phyloP scores from a whole-genome alignment of 2,888 invertebrate species.

The Podabrus alpinus region DNA sequence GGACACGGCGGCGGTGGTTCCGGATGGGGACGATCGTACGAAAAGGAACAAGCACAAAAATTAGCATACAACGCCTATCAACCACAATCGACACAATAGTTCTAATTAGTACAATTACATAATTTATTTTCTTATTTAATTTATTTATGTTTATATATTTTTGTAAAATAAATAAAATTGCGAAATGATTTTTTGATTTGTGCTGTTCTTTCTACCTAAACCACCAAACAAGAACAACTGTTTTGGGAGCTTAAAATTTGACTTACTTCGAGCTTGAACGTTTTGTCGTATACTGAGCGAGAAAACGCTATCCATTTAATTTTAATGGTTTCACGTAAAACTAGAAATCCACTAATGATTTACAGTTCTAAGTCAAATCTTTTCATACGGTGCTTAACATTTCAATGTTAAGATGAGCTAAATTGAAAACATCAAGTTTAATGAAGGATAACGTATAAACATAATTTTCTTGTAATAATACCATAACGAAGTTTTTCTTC shows the following conservation, averaged over 20 bases:
- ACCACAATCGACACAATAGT: conserved; percentile 44
- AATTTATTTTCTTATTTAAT: conserved; percentile 44
- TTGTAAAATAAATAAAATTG: background rate
- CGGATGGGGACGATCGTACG: conserved; percentile 73
- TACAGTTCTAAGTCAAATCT: background rate
- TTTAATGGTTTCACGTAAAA: background rate
- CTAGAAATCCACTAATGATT: background rate
- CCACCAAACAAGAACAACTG: background rate
- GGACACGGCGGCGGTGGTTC: conserved; percentile 60
- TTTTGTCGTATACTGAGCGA: background rate
- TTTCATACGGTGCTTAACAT: conserved; percentile 14
- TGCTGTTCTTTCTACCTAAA: background rate
- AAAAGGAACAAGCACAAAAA: conserved; percentile 56
- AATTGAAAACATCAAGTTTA: background rate
- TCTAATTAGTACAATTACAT: conserved; percentile 22
- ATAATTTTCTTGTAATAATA: background rate
- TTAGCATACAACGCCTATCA: conserved; percentile 62
- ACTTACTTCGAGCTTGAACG: background rate
- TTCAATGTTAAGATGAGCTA: background rate
- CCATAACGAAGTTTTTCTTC: background rate
- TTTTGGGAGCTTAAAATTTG: background rate
- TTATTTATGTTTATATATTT: conserved; percentile 36
- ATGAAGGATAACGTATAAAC: background rate
- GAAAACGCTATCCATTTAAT: background rate
- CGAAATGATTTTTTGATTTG: background rate